phyloP scores from a whole-genome alignment of 2,113 vertebrate species.

The Fulmarus glacialis region DNA sequence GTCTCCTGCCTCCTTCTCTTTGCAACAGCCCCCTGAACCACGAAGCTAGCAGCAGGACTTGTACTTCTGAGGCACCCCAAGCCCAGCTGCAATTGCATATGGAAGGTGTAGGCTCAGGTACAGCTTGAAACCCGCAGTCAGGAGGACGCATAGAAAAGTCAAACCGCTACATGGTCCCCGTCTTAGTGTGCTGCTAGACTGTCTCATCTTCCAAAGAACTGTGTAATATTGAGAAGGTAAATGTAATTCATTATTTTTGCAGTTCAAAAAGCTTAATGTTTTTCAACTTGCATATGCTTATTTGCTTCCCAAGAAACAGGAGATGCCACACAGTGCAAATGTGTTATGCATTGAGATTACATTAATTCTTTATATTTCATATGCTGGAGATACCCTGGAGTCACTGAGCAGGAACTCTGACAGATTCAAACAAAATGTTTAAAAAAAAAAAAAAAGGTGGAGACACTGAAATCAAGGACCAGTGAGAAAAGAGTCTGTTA shows the following conservation, averaged over 20 bases:
- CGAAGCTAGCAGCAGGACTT: background rate
- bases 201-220: background rate
- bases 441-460: background rate
- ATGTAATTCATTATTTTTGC: background rate
- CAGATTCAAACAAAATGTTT: background rate
- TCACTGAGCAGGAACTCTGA: background rate
- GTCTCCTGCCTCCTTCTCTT: background rate
- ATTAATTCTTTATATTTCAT: background rate
- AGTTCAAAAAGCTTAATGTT: background rate
- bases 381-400: background rate
- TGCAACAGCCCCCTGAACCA: background rate
- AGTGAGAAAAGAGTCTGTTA: background rate
- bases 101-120: background rate
- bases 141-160: background rate
- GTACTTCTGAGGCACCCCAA: background rate
- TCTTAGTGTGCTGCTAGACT: background rate
- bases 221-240: background rate
- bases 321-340: background rate
- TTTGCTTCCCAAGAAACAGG: background rate
- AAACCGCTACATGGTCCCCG: background rate
- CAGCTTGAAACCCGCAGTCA: background rate
- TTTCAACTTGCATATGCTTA: background rate
- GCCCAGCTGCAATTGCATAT: accelerated
- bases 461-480: background rate
- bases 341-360: background rate